These are phyloP conservation scores for Hesperia comma DNA, from an alignment of 2,888 invertebrate genomes.

Conservation along the genomic window DNA sequence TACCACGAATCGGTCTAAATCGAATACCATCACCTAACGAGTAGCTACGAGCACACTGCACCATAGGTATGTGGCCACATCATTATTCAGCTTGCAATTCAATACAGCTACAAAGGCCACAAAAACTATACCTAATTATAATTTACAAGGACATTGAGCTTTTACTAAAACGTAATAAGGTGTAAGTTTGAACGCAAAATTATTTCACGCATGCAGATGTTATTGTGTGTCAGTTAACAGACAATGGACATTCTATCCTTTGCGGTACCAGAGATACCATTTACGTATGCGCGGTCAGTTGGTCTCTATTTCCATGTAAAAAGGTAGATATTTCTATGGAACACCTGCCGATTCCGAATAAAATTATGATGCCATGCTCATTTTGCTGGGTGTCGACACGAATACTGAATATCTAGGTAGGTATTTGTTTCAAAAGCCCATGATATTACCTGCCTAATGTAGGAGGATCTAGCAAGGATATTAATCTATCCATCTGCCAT, in stretches of 20 bases:
- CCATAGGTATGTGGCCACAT: conserved; percentile 60
- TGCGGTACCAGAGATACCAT: conserved; percentile 37
- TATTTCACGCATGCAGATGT: conserved; percentile 44
- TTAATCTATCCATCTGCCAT: conserved; percentile 7
- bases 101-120: conserved; percentile 43
- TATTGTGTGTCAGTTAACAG: conserved; percentile 50
- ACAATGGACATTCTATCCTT: conserved; percentile 73
- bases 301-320: conserved; percentile 31
- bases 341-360: conserved; percentile 21
- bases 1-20: conserved; percentile 43
- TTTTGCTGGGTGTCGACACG: conserved; percentile 27
- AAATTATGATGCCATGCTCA: conserved; percentile 38
- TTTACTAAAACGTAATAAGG: conserved; percentile 45
- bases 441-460: conserved; percentile 19
- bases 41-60: conserved; percentile 55
- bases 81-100: conserved; percentile 67
- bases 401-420: conserved; percentile 38
- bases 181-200: conserved; percentile 49
- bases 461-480: conserved; percentile 3
- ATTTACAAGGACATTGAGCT: conserved; percentile 36
- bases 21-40: conserved; percentile 62
- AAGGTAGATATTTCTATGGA: conserved; percentile 37
- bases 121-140: conserved; percentile 41
- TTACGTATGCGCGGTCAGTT: conserved; percentile 30
- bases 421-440: conserved; percentile 45